Evolutionary conservation across 2,797 vertebrate species (phyloP).

Genomic region (Trachops cirrhosus): DNA sequence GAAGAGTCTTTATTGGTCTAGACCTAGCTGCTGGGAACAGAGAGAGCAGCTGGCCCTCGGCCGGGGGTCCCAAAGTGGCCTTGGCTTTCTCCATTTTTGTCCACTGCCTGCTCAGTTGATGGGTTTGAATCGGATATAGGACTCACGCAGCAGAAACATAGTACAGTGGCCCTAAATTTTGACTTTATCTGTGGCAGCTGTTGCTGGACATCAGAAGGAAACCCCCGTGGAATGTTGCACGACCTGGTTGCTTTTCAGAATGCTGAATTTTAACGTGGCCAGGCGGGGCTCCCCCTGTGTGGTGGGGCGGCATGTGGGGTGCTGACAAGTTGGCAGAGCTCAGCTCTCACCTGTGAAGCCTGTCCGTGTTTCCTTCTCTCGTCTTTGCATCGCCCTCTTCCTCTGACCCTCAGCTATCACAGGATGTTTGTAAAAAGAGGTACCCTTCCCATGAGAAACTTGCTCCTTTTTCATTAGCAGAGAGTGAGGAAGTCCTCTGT

Average conservation of each 20-base stretch:
- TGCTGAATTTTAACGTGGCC: too few species aligned
- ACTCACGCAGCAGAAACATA: fast-evolving
- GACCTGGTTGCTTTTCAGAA: neutral
- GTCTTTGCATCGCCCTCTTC: neutral
- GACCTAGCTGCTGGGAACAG: neutral
- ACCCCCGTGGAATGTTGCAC: fast-evolving
- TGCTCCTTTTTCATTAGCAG: neutral
- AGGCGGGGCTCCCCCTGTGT: fast-evolving
- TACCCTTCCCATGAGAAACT: neutral
- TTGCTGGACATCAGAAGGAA: neutral
- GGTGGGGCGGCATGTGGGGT: neutral
- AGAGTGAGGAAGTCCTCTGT: neutral
- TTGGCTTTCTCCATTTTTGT: neutral
- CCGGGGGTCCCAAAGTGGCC: neutral
- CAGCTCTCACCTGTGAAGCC: neutral
- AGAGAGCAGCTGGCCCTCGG: neutral
- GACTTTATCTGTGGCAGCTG: neutral
- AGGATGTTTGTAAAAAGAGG: neutral
- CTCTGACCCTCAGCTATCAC: neutral
- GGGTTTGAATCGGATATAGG: neutral
- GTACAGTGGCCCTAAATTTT: neutral
- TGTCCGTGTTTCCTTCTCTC: neutral
- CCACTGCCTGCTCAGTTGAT: neutral
- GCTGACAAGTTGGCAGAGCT: too few species aligned
- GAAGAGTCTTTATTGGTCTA: neutral